Evolutionary conservation across 2,888 invertebrate genomes (phyloP), one percentile per base, ranked within the genome.

Genomic region (Philereme transversata): DNA sequence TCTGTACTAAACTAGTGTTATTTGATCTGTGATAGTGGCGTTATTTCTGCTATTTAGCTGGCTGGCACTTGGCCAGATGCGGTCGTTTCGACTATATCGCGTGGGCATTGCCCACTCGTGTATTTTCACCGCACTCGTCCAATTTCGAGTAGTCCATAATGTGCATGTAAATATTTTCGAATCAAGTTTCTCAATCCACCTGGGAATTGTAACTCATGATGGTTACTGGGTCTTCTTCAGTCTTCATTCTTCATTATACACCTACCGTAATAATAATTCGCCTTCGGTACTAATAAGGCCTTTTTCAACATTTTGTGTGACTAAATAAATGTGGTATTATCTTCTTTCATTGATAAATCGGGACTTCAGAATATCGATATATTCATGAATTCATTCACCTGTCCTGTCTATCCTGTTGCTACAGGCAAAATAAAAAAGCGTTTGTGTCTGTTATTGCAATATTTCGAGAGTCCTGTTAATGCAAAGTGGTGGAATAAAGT

Each of bases 41-140:
- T 90, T 90, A 90, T 90, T 90, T 88, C 86, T 88, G 88, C 86
- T 87, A 84, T 87, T 86, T 81, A 81, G 82, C 77, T 79, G 82
- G 79, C 82, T 90, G 91, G 91, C 90, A 81, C 70, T 69, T 54
- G 68, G 90, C 91, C 90, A 90, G 86, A 70, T 77, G 84, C 79
- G 84, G 85, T 82, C 81, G 81, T 78, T 77, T 80, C 81, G 81
- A 77, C 82, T 79, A 72, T 73, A 77, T 67, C 64, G 82, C 81
- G 81, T 87, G 85, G 83, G 83, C 83, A 79, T 68, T 82, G 82
- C 82, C 84, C 84, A 87, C 86, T 84, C 81, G 77, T 72, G 73
- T 77, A 76, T 79, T 81, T 80, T 75, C 71, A 78, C 75, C 72
- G 63, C 62, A 78, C 66, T 70, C 60, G 59, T 65, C 56, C 53